Conservation (phyloP, 2,888 invertebrate genomes). For the Idaea straminata region DNA sequence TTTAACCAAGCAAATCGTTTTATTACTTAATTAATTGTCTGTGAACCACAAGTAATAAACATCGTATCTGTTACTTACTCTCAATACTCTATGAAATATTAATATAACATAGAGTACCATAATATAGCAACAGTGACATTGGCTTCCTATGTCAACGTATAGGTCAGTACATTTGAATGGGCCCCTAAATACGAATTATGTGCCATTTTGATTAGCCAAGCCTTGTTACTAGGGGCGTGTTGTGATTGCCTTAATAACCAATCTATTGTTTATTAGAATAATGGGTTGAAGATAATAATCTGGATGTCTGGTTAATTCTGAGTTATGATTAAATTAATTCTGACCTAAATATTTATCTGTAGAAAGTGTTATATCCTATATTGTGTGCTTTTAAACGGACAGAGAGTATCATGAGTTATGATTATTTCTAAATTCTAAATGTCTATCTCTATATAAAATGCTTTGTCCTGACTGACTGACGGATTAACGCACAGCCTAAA, state of each 20-base stretch:
- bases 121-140: constrained; percentile 17
- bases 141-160: constrained; percentile 15
- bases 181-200: constrained; percentile 4
- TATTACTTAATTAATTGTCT: too few species aligned
- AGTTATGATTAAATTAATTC: neutral
- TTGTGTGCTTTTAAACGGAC: too few species aligned
- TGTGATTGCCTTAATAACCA: neutral
- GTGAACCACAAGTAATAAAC: neutral
- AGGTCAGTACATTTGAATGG: constrained; percentile 26
- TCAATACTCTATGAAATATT: neutral
- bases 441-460: too few species aligned
- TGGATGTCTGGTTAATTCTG: neutral
- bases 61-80: neutral
- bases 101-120: neutral
- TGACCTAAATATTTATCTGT: neutral
- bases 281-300: neutral
- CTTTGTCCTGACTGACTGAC: too few species aligned
- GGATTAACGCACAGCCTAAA: too few species aligned
- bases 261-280: neutral
- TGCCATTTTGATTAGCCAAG: neutral
- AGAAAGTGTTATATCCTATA: too few species aligned
- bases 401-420: too few species aligned
- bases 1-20: too few species aligned
- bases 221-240: neutral
- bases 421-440: too few species aligned